Percentiles rank a stretch among this genome's conserved stretches.
Conservation (phyloP, 2,113 vertebrate species). For the Alaudala cheleensis region DNA sequence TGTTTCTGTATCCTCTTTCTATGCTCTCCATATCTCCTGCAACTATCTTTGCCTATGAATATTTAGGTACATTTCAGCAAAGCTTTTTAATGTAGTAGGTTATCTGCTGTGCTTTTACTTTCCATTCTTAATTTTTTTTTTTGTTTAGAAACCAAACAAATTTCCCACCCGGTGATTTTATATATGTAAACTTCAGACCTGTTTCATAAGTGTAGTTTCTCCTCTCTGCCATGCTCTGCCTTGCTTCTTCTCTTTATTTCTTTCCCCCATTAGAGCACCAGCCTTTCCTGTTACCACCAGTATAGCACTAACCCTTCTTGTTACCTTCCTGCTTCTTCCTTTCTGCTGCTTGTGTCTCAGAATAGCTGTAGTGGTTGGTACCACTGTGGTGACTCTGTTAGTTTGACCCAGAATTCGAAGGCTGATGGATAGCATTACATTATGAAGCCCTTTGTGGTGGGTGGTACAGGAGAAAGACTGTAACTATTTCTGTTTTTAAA, state of each 20-base stretch:
- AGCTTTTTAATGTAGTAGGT: background rate
- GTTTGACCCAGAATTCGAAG: background rate
- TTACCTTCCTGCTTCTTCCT: background rate
- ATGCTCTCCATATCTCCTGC: background rate
- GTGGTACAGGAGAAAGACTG: background rate
- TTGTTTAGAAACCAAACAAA: background rate
- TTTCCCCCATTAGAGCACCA: background rate
- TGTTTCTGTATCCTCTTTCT: background rate
- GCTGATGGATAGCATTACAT: accelerated
- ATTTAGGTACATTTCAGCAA: background rate
- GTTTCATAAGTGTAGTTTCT: background rate
- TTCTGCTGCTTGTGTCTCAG: background rate
- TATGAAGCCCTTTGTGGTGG: background rate
- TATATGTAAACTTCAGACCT: background rate
- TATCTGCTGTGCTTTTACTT: background rate
- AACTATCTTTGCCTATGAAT: background rate
- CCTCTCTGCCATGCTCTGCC: background rate
- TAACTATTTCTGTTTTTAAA: background rate
- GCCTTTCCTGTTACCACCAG: background rate
- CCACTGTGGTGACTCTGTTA: background rate
- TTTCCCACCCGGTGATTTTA: background rate
- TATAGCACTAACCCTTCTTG: background rate
- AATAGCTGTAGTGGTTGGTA: background rate
- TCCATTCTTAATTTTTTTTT: background rate
- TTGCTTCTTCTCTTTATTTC: background rate